These are phyloP conservation scores for Leucoptera coffeella DNA, from an alignment of 2,888 invertebrate species.

Conservation along the genomic window DNA sequence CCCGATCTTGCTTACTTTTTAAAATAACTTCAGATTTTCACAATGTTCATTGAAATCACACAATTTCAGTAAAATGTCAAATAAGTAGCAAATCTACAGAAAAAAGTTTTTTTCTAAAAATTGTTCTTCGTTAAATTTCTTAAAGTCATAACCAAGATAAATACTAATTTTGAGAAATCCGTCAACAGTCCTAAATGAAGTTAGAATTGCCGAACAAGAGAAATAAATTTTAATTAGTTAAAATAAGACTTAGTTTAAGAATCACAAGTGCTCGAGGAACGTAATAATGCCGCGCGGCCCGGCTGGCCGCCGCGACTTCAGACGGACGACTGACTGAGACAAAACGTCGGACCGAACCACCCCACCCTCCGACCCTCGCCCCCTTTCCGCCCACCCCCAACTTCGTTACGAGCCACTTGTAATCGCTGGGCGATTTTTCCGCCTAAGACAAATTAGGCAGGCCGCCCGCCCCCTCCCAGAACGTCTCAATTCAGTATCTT, in stretches of 20 bases:
- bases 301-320: slow-evolving; percentile 51
- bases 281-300: slow-evolving; percentile 47
- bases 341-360: slow-evolving; percentile 23
- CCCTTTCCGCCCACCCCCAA: slow-evolving; percentile 23
- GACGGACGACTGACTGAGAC: slow-evolving; percentile 48
- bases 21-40: no score
- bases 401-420: slow-evolving; percentile 54
- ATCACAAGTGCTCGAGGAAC: slow-evolving; percentile 56
- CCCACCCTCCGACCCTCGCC: slow-evolving; percentile 9
- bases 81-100: no score
- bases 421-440: slow-evolving; percentile 51
- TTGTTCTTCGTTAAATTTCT: slow-evolving; percentile 21
- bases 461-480: slow-evolving; percentile 19
- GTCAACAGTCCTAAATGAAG: slow-evolving; percentile 39
- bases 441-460: slow-evolving; percentile 53
- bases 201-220: no score
- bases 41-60: no score
- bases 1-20: no score
- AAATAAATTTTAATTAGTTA: no score
- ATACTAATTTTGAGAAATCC: slow-evolving; percentile 47
- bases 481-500: no score
- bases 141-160: slow-evolving; percentile 47
- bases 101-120: no score
- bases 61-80: no score
- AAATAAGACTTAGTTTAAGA: no score